Base-by-base conservation (phyloP, 2,888 invertebrate genomes). In the Lasius platythorax region DNA sequence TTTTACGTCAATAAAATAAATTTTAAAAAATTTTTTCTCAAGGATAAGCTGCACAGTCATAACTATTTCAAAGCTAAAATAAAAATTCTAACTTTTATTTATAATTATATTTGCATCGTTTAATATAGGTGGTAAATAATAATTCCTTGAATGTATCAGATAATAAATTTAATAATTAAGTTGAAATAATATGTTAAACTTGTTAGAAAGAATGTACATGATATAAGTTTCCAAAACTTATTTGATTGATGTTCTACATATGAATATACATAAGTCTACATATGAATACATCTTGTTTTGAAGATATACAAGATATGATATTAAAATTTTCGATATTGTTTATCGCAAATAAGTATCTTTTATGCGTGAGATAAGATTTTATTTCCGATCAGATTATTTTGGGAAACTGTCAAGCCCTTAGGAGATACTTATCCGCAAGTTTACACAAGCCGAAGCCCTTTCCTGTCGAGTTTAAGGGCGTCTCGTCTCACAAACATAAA, bases 401-500 rank as follows among this genome's bases (percentile, higher is more conserved):
- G 33, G 56, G 30, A 70, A 63, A 70, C 50, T 61, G 68, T 83
- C 63, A 33, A 72, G 58, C 81, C 75, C 72, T 66, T 58, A 30
- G 66, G 46, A 64, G 72, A 83, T 67, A 83, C 81, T 83, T 82
- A 78, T 70, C 67, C 40, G 37, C 4, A 70, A 76, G 79, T 87
- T 88, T 78, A 83, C 37, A 82, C 63, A 85, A 79, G 67, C 1
- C 82, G 23, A 79, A 61, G 64, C 53, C 73, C 56, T 81, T 85
- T 76, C 37, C 67, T 74, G 73, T 43, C 46, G 73, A 82, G 28
- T 58, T 6, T 37, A 40, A 40, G 79, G 79, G 23, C 68, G 85
- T 75, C 74, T 85, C 83, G 74, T 87, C 74, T 85, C 76, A 64
- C 83, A 89, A 89, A 88, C 85, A 89, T 89, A 85, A 79, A 68